These are phyloP conservation scores for Drosophila nr. fundita DNA, from an alignment of 2,888 invertebrate genomes.

Conservation along the genomic window DNA sequence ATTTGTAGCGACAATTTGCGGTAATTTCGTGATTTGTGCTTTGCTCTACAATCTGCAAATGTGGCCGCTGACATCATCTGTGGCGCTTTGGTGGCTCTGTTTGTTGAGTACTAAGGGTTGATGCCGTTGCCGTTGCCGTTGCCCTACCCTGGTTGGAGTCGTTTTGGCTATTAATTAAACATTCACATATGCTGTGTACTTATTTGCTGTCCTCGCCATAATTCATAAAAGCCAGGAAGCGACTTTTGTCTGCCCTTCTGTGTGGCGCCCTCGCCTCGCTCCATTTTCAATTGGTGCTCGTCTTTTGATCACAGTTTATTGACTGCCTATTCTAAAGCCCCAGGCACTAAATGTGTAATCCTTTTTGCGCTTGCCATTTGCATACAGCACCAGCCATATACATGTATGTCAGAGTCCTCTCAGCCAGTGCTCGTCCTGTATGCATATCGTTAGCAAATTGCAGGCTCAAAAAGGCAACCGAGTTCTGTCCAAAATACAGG, in stretches of 20 bases:
- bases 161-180: constrained; percentile 74
- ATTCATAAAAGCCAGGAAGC: constrained; percentile 32
- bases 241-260: not conserved
- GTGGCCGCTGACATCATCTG: constrained; percentile 64
- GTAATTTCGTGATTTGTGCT: constrained; percentile 76
- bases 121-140: constrained; percentile 16
- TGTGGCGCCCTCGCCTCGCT: not conserved
- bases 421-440: constrained; percentile 44
- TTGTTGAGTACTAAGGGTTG: constrained; percentile 23
- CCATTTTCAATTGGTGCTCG: not conserved
- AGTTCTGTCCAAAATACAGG: constrained; percentile 18
- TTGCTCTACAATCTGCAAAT: constrained; percentile 34
- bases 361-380: constrained; percentile 51
- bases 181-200: constrained; percentile 27
- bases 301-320: constrained; percentile 71
- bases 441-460: constrained; percentile 81
- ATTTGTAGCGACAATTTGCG: constrained; percentile 81
- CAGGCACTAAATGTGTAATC: constrained; percentile 58
- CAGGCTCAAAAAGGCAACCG: constrained; percentile 64
- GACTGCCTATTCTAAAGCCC: constrained; percentile 50
- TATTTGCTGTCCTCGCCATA: constrained; percentile 47
- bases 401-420: constrained; percentile 22
- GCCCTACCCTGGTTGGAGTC: constrained; percentile 7
- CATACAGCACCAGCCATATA: constrained; percentile 28
- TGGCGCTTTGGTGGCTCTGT: not conserved